phyloP scores from a whole-genome alignment of 2,888 invertebrate genomes.

The Sinopyrophorus schimmeli region DNA sequence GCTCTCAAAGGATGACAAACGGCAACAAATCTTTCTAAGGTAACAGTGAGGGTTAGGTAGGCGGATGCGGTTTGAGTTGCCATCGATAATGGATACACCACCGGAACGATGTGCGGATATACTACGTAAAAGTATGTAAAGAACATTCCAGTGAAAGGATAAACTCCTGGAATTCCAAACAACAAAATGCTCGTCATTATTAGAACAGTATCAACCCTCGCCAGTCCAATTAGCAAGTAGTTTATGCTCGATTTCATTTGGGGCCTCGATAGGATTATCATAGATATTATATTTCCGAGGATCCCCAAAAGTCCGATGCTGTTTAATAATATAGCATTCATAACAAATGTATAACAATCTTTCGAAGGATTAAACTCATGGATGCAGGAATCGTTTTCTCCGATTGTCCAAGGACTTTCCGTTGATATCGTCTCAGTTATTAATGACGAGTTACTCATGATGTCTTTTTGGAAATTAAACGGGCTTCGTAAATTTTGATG shows the following conservation, averaged over 20 bases:
- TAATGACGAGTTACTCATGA: slow-evolving; percentile 26
- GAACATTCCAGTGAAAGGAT: slow-evolving; percentile 77
- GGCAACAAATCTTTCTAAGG: slow-evolving; percentile 92
- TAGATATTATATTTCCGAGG: slow-evolving; percentile 86
- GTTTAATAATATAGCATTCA: slow-evolving; percentile 81
- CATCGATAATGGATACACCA: slow-evolving; percentile 81
- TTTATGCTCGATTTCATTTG: slow-evolving; percentile 97
- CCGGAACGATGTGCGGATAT: slow-evolving; percentile 79
- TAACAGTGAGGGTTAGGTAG: slow-evolving; percentile 87
- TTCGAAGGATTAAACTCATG: slow-evolving; percentile 17
- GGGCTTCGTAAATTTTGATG: too few relatives aligned
- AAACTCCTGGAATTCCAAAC: slow-evolving; percentile 85
- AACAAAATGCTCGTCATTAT: slow-evolving; percentile 83
- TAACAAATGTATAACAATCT: slow-evolving; percentile 74
- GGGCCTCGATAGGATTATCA: slow-evolving; percentile 87
- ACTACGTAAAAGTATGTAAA: slow-evolving; percentile 78
- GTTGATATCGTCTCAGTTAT: slow-evolving; percentile 12
- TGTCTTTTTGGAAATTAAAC: too few relatives aligned
- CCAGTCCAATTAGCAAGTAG: slow-evolving; percentile 89
- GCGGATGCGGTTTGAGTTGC: slow-evolving; percentile 92
- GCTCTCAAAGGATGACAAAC: slow-evolving; percentile 89
- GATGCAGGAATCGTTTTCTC: slow-evolving; percentile 22
- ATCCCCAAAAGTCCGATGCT: slow-evolving; percentile 81
- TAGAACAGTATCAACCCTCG: slow-evolving; percentile 89
- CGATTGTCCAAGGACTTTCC: slow-evolving; percentile 22